Evolutionary conservation across 2,113 vertebrate genomes (phyloP).

Genomic region (Rhea americana): DNA sequence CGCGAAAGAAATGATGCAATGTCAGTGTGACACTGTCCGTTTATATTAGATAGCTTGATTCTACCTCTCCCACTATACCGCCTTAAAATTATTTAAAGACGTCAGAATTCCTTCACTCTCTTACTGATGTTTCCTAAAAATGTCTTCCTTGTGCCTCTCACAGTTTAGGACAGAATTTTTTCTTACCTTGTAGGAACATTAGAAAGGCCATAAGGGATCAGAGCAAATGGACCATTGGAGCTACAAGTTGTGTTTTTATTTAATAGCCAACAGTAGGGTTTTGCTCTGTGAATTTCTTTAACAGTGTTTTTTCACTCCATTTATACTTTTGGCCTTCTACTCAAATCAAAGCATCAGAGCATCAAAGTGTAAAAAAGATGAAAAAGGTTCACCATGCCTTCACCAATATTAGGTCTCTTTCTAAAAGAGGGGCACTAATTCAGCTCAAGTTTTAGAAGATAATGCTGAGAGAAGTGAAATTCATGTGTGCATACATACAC

Average conservation of each 20-base stretch:
- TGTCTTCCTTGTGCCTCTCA: background rate
- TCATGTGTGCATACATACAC: background rate
- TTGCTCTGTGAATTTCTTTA: background rate
- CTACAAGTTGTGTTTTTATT: background rate
- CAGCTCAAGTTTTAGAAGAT: background rate
- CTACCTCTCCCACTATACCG: background rate
- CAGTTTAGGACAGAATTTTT: background rate
- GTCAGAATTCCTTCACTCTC: background rate
- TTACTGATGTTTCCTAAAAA: background rate
- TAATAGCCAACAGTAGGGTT: background rate
- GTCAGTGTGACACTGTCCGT: background rate
- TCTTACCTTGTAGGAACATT: background rate
- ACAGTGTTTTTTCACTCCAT: background rate
- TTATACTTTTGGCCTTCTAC: background rate
- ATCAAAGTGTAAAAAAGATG: background rate
- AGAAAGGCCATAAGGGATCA: background rate
- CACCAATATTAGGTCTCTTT: background rate
- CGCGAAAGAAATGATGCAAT: background rate
- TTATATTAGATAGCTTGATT: background rate
- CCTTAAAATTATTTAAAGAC: background rate
- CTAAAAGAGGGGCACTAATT: background rate
- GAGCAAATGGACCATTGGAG: background rate
- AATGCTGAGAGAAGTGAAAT: background rate
- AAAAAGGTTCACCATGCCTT: background rate
- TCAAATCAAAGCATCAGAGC: background rate